Conservation (phyloP, 2,113 vertebrate species). For the Pterophyllum scalare region DNA sequence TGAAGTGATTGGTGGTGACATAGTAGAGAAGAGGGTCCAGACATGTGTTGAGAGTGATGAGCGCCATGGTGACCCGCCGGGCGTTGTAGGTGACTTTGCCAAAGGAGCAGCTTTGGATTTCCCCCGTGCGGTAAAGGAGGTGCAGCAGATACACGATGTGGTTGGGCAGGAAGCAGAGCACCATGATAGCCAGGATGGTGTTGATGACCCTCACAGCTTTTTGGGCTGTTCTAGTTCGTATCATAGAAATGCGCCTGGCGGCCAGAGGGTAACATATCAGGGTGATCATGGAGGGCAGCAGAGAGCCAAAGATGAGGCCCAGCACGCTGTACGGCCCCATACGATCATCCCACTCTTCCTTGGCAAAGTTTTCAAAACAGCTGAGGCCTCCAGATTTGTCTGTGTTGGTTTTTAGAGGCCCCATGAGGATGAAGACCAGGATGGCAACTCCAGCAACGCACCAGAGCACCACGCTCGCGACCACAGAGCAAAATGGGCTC, state of each 20-base stretch:
- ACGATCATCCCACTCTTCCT: conserved; percentile 59
- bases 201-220: conserved; percentile 80
- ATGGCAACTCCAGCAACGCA: accelerated
- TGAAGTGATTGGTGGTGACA: conserved; percentile 77
- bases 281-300: conserved; percentile 77
- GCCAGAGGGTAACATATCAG: conserved; percentile 81
- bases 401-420: conserved; percentile 50
- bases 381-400: background rate
- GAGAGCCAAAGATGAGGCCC: conserved; percentile 77
- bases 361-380: conserved; percentile 83
- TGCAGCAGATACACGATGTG: conserved; percentile 80
- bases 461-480: conserved; percentile 75
- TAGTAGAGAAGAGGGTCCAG: conserved; percentile 87
- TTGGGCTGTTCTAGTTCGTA: conserved; percentile 59
- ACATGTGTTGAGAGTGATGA: conserved; percentile 83
- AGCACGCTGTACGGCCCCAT: conserved; percentile 65
- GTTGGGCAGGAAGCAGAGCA: conserved; percentile 85
- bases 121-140: conserved; percentile 59
- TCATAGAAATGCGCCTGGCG: conserved; percentile 65
- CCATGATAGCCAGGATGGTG: conserved; percentile 81
- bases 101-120: conserved; percentile 33
- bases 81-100: conserved; percentile 58
- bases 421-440: conserved; percentile 65
- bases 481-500: background rate
- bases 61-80: conserved; percentile 77